These are phyloP conservation scores for Pseudococcus longispinus DNA, from an alignment of 2,888 invertebrate species.

Conservation along the genomic window DNA sequence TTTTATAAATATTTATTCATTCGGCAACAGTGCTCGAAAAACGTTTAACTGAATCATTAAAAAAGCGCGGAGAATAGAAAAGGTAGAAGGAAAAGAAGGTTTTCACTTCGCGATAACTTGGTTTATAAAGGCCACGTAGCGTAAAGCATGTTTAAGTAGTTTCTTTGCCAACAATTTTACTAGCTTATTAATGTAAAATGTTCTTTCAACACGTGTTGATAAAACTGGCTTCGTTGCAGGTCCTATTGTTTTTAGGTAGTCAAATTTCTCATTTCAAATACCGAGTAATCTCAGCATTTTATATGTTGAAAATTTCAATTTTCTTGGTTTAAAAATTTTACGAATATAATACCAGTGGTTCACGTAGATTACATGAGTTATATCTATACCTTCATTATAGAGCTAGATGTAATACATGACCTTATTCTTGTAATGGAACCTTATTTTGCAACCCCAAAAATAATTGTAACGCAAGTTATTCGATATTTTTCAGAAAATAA, in stretches of 20 bases:
- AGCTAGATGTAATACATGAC: too few relatives aligned
- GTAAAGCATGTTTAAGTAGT: background rate
- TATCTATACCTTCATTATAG: too few relatives aligned
- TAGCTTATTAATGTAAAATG: conserved; percentile 49
- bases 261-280: background rate
- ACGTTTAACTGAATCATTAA: background rate
- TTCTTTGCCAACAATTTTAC: conserved; percentile 25
- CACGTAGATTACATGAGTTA: too few relatives aligned
- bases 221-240: background rate
- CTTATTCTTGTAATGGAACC: too few relatives aligned
- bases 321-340: background rate
- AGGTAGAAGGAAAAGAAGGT: background rate
- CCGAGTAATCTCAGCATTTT: background rate
- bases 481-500: too few relatives aligned
- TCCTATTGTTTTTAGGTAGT: background rate
- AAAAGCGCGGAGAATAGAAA: background rate
- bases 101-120: background rate
- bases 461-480: too few relatives aligned
- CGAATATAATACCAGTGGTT: too few relatives aligned
- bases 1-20: too few relatives aligned
- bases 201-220: conserved; percentile 42
- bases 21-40: too few relatives aligned
- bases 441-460: too few relatives aligned
- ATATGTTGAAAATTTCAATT: background rate
- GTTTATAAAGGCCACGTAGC: background rate